phyloP scores from a whole-genome alignment of 2,888 invertebrate species.

The Hololepta plana region DNA sequence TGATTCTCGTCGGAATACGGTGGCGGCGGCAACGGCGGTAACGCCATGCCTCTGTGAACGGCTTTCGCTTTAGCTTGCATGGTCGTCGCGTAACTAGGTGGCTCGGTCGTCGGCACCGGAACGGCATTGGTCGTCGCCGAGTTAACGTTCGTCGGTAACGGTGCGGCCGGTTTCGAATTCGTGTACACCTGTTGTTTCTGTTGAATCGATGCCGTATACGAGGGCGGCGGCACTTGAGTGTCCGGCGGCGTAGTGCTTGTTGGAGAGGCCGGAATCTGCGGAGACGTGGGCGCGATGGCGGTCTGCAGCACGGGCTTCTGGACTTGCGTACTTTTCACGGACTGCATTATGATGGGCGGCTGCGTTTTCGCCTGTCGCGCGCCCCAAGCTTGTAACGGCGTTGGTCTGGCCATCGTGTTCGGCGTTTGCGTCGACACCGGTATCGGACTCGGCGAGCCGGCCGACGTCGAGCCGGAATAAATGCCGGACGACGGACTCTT shows the following conservation, averaged over 20 bases:
- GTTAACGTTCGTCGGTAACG: conserved; percentile 17
- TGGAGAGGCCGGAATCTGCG: conserved; percentile 36
- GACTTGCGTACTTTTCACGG: conserved; percentile 88
- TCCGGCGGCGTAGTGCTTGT: conserved; percentile 21
- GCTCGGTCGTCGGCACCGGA: conserved; percentile 59
- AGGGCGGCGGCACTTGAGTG: conserved; percentile 55
- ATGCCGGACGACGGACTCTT: conserved; percentile 77
- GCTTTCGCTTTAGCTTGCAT: conserved; percentile 60
- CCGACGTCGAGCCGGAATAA: conserved; percentile 67
- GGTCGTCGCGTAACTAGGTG: conserved; percentile 81
- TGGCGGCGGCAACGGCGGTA: conserved; percentile 46
- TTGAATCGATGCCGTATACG: conserved; percentile 64
- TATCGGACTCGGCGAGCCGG: conserved; percentile 66
- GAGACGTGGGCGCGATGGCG: conserved; percentile 80
- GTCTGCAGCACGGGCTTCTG: conserved; percentile 91
- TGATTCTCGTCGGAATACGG: conserved; percentile 36
- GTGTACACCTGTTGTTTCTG: conserved; percentile 35
- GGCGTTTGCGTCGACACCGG: conserved; percentile 41
- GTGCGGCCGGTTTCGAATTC: conserved; percentile 24
- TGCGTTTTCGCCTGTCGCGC: conserved; percentile 78
- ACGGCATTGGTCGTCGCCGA: conserved; percentile 23
- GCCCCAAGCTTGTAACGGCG: conserved; percentile 70
- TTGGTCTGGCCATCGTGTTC: conserved; percentile 53
- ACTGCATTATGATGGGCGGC: conserved; percentile 91
- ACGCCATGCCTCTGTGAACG: conserved; percentile 44